Evolutionary conservation across 2,888 invertebrate species (phyloP), one percentile per base, ranked within the genome.

Genomic region (Caenorhabditis angaria): DNA sequence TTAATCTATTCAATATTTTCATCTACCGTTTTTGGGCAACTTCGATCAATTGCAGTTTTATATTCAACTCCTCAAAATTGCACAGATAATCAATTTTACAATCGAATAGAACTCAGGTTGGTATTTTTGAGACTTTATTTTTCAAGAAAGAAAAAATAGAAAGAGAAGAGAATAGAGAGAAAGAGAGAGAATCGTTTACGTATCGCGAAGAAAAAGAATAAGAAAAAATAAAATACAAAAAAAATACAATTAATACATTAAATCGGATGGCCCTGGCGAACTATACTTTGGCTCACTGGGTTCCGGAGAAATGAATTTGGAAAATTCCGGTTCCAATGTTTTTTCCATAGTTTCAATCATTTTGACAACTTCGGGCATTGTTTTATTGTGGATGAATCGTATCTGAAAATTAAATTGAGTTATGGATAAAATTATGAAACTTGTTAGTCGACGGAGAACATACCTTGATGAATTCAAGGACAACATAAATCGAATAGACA

Each of bases 101-200:
- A 71, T 41, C 25, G 71, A 41, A 56, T 67, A 14, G 63, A 56
- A 14, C 50, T 71, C 29, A 66, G 64, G 71, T 71, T 24, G 2
- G 50, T 51, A 18, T 47, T 56, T 50, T 50, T 50, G n/a, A 50
- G 22, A 50, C 20, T 24, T 20, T 50, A 50, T 27, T 54, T 18
- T 4, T 27, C 14, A 41, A 14, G 8, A 41, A 5, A 32, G 10
- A n/a, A n/a, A n/a, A n/a, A n/a, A n/a, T n/a, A n/a, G n/a, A n/a
- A n/a, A n/a, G n/a, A n/a, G n/a, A n/a, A n/a, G n/a, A n/a, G n/a
- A n/a, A n/a, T n/a, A n/a, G n/a, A n/a, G n/a, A n/a, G n/a, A n/a
- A n/a, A n/a, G n/a, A n/a, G n/a, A n/a, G n/a, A n/a, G n/a, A n/a
- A n/a, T n/a, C n/a, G n/a, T n/a, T n/a, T n/a, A n/a, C n/a, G n/a